phyloP scores from a whole-genome alignment of 1,140 invertebrate species.

The Rhopalosiphum maidis region DNA sequence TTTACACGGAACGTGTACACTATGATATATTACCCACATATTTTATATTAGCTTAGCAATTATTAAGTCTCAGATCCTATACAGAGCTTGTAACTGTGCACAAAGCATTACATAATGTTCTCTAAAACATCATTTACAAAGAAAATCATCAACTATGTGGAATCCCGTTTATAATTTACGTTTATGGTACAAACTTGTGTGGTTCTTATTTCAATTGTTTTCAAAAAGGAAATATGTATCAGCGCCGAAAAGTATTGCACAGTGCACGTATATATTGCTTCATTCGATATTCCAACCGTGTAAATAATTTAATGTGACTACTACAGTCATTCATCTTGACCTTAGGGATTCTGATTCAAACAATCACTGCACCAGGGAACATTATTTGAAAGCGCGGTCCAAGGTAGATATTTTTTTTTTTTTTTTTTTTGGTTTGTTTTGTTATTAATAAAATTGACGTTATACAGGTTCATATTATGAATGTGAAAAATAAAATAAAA shows the following conservation, averaged over 20 bases:
- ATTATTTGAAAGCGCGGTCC: background rate
- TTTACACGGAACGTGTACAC: background rate
- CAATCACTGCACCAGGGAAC: conserved; percentile 17
- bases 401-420: background rate
- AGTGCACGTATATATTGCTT: conserved; percentile 25
- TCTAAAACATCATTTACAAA: background rate
- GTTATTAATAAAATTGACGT: background rate
- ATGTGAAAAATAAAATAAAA: background rate
- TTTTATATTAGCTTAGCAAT: conserved; percentile 18
- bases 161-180: conserved; percentile 10
- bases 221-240: background rate
- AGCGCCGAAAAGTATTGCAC: background rate
- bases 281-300: conserved; percentile 30
- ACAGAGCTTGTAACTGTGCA: background rate
- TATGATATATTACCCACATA: background rate
- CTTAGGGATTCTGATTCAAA: conserved; percentile 20
- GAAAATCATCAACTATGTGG: conserved; percentile 15
- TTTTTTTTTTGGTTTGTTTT: background rate
- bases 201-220: conserved; percentile 36
- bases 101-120: background rate
- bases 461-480: background rate
- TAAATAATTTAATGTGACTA: conserved; percentile 53
- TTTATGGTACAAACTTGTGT: background rate
- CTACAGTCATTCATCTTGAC: conserved; percentile 44
- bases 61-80: background rate